A percentile compares a stretch with the other conserved stretches of the same genome.
phyloP scores from a whole-genome alignment of 2,113 vertebrate genomes.

The Orthonyx spaldingii region DNA sequence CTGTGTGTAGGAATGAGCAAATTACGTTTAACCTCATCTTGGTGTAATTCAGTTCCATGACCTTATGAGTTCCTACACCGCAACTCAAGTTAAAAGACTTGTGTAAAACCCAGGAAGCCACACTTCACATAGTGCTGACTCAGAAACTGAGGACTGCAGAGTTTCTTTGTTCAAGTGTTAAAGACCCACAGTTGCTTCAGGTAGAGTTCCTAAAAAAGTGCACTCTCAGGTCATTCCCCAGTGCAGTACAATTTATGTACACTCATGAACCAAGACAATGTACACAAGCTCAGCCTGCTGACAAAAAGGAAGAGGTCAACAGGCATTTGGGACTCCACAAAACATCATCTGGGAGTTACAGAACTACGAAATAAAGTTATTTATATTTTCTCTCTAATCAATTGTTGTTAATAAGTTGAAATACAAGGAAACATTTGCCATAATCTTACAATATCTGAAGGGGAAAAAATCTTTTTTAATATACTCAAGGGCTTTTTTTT shows the following conservation, averaged over 20 bases:
- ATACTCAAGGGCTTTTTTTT: not conserved
- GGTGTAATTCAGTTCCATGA: not conserved
- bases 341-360: not conserved
- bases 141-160: not conserved
- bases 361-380: not conserved
- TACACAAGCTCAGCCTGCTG: not conserved
- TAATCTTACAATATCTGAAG: not conserved
- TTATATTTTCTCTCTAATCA: not conserved
- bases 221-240: fast-evolving
- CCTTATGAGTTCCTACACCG: no score
- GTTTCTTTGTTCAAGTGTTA: not conserved
- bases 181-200: not conserved
- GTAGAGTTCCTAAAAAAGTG: not conserved
- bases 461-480: not conserved
- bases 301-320: not conserved
- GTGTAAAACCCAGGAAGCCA: not conserved
- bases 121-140: not conserved
- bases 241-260: not conserved
- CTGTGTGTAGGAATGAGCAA: not conserved
- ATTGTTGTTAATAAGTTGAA: not conserved
- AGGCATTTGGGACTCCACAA: not conserved
- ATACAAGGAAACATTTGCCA: not conserved
- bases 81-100: not conserved
- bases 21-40: not conserved
- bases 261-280: not conserved